These are phyloP conservation scores for Lordiphosa fenestrarum DNA, from an alignment of 2,888 invertebrate genomes.

Conservation along the genomic window DNA sequence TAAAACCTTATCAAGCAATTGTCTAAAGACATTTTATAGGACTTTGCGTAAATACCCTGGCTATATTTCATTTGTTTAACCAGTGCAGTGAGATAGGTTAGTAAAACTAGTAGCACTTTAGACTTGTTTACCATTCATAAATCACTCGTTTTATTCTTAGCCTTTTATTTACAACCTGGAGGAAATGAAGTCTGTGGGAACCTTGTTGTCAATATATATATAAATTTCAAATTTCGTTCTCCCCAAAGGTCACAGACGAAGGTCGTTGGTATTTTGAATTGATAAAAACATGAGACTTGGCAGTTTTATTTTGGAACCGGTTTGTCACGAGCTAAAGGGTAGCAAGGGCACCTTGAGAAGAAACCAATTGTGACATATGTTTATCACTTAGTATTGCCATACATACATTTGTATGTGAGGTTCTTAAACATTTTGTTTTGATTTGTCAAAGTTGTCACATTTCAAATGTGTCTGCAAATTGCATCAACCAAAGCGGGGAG, in stretches of 20 bases:
- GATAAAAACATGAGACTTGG: conserved; percentile 21
- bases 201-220: not conserved
- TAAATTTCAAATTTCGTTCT: conserved; percentile 3
- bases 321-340: conserved; percentile 3
- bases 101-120: too few species aligned
- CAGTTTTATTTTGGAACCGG: conserved; percentile 12
- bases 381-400: not conserved
- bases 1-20: too few species aligned
- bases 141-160: too few species aligned
- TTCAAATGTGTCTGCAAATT: conserved; percentile 48
- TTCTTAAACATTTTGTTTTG: conserved; percentile 50
- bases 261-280: conserved; percentile 50
- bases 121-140: too few species aligned
- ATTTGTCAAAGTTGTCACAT: conserved; percentile 39
- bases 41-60: too few species aligned
- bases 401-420: conserved; percentile 21
- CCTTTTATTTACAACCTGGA: too few species aligned
- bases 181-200: not conserved
- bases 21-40: too few species aligned
- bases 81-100: too few species aligned
- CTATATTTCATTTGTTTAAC: too few species aligned
- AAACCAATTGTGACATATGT: conserved; percentile 1
- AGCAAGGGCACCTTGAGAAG: conserved; percentile 9
- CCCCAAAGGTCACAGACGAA: conserved; percentile 42
- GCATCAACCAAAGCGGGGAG: conserved; percentile 28